Percentiles rank a stretch among this genome's conserved stretches.
Conservation (phyloP, 2,113 vertebrate genomes). For the Cnemophilus loriae region DNA sequence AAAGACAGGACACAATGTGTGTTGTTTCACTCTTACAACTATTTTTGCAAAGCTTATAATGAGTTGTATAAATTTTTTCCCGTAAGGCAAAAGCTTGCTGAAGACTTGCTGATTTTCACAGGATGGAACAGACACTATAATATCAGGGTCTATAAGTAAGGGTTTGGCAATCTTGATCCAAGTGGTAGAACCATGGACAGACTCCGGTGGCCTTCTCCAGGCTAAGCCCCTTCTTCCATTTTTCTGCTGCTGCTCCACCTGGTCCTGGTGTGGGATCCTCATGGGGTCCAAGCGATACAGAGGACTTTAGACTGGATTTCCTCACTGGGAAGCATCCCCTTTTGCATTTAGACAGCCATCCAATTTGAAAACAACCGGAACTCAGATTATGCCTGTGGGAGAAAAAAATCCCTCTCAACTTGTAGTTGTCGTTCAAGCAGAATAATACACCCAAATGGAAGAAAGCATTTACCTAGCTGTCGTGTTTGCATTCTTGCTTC, state of each 20-base stretch:
- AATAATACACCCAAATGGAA: neutral
- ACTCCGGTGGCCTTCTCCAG: neutral
- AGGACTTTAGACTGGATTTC: neutral
- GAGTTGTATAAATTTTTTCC: neutral
- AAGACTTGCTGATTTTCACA: neutral
- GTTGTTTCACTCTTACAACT: neutral
- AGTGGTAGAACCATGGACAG: neutral
- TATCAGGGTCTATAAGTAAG: neutral
- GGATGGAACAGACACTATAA: neutral
- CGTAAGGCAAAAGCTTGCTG: neutral
- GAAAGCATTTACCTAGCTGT: neutral
- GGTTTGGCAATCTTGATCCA: neutral
- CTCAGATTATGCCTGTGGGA: neutral
- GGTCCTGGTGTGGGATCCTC: neutral
- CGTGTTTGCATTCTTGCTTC: neutral
- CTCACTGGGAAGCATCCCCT: neutral
- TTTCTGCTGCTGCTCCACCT: neutral
- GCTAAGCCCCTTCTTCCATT: neutral
- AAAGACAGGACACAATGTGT: fast-evolving
- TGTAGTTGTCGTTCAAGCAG: neutral
- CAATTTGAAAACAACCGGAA: neutral
- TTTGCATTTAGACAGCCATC: neutral
- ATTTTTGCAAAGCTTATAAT: neutral
- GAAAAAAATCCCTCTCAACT: neutral
- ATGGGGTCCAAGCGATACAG: neutral